phyloP scores from a whole-genome alignment of 1,140 invertebrate genomes.

The Armadillidium nasatum region DNA sequence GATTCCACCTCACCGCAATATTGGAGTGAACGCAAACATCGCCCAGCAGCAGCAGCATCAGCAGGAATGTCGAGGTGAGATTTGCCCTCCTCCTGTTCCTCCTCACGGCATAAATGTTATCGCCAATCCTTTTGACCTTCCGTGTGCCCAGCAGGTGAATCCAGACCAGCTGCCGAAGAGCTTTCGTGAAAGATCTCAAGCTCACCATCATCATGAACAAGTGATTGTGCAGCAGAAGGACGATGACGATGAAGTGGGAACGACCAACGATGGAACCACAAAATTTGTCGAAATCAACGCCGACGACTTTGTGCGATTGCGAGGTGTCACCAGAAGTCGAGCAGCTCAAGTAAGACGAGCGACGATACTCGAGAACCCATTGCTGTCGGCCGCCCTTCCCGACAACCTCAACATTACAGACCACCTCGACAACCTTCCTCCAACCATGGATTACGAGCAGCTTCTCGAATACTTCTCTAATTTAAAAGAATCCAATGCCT shows the following conservation, averaged over 20 bases:
- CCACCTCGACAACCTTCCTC: conserved; percentile 73
- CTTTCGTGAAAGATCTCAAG: conserved; percentile 12
- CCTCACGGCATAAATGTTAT: conserved; percentile 52
- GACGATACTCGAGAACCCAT: conserved; percentile 79
- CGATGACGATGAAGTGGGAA: conserved; percentile 46
- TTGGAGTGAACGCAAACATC: conserved; percentile 52
- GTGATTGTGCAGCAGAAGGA: conserved; percentile 26
- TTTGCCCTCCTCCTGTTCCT: conserved; percentile 45
- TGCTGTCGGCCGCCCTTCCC: conserved; percentile 63
- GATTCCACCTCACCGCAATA: conserved; percentile 76
- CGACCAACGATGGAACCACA: conserved; percentile 43
- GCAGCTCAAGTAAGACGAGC: conserved; percentile 64
- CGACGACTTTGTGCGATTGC: conserved; percentile 44
- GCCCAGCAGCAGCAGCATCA: conserved; percentile 30
- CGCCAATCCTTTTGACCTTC: conserved; percentile 48
- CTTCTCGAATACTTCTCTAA: conserved; percentile 97
- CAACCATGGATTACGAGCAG: conserved; percentile 93
- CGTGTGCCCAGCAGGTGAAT: conserved; percentile 4
- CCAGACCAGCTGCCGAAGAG: conserved; percentile 38
- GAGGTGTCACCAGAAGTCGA: conserved; percentile 35
- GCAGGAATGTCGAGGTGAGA: conserved; percentile 16
- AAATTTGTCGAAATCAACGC: conserved; percentile 50
- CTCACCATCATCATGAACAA: conserved; percentile 23
- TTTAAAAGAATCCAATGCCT: conserved; percentile 75
- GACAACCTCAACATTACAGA: conserved; percentile 89